These are phyloP conservation scores for Epicampocera succincta DNA, from an alignment of 2,888 invertebrate species.

Conservation along the genomic window DNA sequence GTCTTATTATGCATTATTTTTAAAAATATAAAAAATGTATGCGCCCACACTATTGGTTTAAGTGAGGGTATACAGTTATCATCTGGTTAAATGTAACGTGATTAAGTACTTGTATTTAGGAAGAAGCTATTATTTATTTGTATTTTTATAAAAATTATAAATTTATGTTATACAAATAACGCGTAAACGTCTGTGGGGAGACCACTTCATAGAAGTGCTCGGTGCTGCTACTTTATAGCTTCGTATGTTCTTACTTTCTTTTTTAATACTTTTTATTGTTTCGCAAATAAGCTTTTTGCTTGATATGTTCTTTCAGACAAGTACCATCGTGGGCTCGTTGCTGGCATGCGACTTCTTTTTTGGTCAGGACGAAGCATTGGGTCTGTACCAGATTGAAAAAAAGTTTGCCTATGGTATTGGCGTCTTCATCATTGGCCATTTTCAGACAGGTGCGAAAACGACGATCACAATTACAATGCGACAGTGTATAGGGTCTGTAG, in stretches of 20 bases:
- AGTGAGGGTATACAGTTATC: neutral
- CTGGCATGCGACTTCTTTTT: conserved; percentile 87
- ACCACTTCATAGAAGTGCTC: conserved; percentile 43
- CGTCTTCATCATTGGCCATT: conserved; percentile 91
- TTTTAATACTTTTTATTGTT: conserved; percentile 84
- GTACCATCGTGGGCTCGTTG: conserved; percentile 93
- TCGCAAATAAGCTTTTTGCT: conserved; percentile 88
- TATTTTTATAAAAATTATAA: conserved; percentile 2
- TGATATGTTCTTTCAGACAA: conserved; percentile 86
- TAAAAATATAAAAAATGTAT: neutral
- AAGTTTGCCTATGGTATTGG: conserved; percentile 94
- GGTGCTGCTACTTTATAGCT: neutral
- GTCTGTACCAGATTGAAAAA: conserved; percentile 98
- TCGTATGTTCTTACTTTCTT: neutral
- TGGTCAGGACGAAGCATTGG: conserved; percentile 93
- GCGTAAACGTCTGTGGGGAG: conserved; percentile 29
- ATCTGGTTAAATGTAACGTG: conserved; percentile 17
- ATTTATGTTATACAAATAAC: conserved; percentile 22
- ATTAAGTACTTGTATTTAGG: conserved; percentile 33
- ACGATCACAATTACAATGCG: conserved; percentile 94
- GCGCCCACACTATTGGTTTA: neutral
- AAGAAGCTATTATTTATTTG: neutral
- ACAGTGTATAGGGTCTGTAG: conserved; percentile 93
- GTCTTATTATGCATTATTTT: neutral
- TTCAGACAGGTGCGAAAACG: conserved; percentile 97